Evolutionary conservation across 1,140 invertebrate species (phyloP).

Genomic region (Limonius californicus): DNA sequence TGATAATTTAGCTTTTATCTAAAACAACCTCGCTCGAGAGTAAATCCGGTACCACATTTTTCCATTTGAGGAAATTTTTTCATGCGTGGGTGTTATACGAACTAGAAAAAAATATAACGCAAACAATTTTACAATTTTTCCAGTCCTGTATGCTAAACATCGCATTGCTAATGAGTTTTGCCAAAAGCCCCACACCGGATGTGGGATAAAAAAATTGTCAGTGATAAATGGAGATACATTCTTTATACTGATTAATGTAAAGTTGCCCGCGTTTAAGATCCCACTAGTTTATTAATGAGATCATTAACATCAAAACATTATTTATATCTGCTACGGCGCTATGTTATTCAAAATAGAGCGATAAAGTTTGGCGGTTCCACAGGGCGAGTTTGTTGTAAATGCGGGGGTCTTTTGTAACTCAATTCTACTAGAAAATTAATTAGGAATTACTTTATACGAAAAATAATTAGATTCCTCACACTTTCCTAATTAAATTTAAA

Average conservation of each 20-base stretch:
- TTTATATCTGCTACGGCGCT: background rate
- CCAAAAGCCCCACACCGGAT: constrained; percentile 9
- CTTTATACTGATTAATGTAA: constrained; percentile 13
- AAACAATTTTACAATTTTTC: background rate
- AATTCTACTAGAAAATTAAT: constrained; percentile 7
- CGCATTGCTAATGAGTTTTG: constrained; percentile 3
- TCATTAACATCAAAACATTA: constrained; percentile 13
- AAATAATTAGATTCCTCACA: background rate
- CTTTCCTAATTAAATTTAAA: constrained; percentile 4
- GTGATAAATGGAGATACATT: constrained; percentile 11
- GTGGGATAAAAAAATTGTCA: constrained; percentile 7
- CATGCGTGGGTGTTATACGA: no score
- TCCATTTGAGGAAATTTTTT: no score
- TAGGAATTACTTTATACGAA: background rate
- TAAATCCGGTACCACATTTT: no score
- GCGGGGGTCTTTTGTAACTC: no score
- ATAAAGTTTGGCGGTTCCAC: background rate
- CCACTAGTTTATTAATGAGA: constrained; percentile 4
- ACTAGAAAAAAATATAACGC: no score
- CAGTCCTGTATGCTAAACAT: background rate
- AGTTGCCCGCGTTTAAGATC: constrained; percentile 5
- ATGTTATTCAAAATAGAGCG: constrained; percentile 4
- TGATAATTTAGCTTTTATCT: no score
- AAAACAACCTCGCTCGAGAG: no score
- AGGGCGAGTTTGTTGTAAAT: background rate